phyloP scores from a whole-genome alignment of 2,113 vertebrate species.

The Suricata suricatta region DNA sequence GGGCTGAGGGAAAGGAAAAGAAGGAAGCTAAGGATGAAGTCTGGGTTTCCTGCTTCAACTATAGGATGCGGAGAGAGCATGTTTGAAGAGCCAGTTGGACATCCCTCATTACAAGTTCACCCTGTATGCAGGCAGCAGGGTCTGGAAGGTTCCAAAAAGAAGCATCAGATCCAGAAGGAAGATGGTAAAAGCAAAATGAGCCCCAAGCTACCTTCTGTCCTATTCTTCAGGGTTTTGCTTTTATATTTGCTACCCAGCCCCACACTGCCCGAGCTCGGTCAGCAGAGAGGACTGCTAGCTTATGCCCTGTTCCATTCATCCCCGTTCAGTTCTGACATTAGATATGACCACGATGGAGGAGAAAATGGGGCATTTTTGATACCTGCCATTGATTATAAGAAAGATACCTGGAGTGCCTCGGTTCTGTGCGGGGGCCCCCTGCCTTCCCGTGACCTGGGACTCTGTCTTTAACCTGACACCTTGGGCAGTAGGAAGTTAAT shows the following conservation, averaged over 20 bases:
- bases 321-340: no score
- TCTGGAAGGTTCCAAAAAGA: not conserved
- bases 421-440: not conserved
- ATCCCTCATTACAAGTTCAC: not conserved
- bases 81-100: not conserved
- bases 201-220: rapidly evolving
- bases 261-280: no score
- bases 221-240: not conserved
- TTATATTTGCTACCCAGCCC: not conserved
- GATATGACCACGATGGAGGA: no score
- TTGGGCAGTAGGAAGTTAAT: not conserved
- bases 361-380: no score
- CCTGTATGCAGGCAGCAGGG: not conserved
- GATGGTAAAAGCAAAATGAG: not conserved
- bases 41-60: not conserved
- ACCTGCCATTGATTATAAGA: no score
- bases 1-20: not conserved
- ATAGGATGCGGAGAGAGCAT: not conserved
- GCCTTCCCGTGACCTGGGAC: not conserved
- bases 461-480: not conserved
- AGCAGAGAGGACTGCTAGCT: not conserved
- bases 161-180: not conserved
- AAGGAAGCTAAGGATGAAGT: not conserved
- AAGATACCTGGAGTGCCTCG: not conserved
- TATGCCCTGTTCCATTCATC: no score